Evolutionary conservation across 2,888 invertebrate genomes (phyloP).

Genomic region (Dorcus parallelipipedus): DNA sequence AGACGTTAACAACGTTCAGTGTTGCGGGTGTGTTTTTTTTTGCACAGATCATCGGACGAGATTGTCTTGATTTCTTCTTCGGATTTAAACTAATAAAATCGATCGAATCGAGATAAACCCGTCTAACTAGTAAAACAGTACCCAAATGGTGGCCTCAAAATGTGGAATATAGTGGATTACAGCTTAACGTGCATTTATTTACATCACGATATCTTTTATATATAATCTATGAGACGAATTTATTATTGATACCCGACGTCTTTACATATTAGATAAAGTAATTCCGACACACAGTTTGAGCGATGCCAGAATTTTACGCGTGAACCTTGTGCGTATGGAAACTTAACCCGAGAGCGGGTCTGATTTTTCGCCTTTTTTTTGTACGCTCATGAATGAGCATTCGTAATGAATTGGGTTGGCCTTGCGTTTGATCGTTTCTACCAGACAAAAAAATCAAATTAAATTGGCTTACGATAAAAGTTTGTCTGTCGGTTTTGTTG

Average conservation of each 20-base stretch:
- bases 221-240: not conserved
- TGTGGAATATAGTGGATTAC: not conserved
- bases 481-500: not conserved
- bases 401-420: slow-evolving; percentile 1
- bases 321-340: not conserved
- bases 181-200: not conserved
- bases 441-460: slow-evolving; percentile 1
- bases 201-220: not conserved
- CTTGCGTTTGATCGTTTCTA: not conserved
- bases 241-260: not conserved
- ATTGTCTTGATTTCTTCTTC: too few relatives aligned
- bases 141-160: slow-evolving; percentile 1
- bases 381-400: not conserved
- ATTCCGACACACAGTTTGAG: not conserved
- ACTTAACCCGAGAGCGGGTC: not conserved
- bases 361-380: not conserved
- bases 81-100: not conserved
- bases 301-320: not conserved
- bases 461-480: not conserved
- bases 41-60: too few relatives aligned
- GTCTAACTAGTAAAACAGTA: not conserved
- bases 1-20: too few relatives aligned
- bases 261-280: not conserved
- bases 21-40: too few relatives aligned
- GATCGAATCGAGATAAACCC: not conserved